These are phyloP conservation scores for Anthoscopus minutus DNA, from an alignment of 2,113 vertebrate species.

Conservation along the genomic window DNA sequence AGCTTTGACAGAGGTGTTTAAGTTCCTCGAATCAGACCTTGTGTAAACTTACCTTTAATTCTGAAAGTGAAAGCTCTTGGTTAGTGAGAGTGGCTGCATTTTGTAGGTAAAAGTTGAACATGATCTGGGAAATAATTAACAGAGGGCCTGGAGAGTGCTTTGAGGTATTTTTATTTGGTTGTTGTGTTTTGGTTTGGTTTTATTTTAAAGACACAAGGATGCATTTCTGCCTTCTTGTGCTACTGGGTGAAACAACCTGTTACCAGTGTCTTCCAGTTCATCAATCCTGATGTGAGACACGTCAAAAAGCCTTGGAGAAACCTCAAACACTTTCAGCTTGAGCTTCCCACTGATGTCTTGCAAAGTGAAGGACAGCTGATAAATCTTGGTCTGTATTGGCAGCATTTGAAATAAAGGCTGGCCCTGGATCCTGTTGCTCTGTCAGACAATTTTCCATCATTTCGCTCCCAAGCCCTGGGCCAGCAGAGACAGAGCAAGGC, in stretches of 20 bases:
- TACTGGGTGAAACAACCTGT: background rate
- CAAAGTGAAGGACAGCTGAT: background rate
- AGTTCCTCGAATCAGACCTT: background rate
- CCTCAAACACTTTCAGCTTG: background rate
- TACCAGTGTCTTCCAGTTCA: background rate
- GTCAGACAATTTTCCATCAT: background rate
- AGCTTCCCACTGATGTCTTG: background rate
- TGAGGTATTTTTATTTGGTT: background rate
- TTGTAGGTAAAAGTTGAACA: background rate
- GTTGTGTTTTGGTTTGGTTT: background rate
- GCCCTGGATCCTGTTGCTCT: background rate
- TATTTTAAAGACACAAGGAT: background rate
- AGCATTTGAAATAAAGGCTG: background rate
- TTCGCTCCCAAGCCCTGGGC: background rate
- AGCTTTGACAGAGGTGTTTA: background rate
- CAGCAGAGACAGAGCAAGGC: background rate
- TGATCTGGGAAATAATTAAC: background rate
- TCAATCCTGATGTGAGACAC: background rate
- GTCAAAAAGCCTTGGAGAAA: background rate
- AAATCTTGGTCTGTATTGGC: background rate
- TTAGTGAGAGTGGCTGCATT: background rate
- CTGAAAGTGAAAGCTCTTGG: background rate
- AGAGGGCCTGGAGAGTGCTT: background rate
- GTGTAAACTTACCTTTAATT: background rate
- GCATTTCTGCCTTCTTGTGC: background rate